A percentile compares a stretch with the other conserved stretches of the same genome.
Evolutionary conservation across 2,797 vertebrate genomes (phyloP).

Genomic region (Nyctalus aviator): DNA sequence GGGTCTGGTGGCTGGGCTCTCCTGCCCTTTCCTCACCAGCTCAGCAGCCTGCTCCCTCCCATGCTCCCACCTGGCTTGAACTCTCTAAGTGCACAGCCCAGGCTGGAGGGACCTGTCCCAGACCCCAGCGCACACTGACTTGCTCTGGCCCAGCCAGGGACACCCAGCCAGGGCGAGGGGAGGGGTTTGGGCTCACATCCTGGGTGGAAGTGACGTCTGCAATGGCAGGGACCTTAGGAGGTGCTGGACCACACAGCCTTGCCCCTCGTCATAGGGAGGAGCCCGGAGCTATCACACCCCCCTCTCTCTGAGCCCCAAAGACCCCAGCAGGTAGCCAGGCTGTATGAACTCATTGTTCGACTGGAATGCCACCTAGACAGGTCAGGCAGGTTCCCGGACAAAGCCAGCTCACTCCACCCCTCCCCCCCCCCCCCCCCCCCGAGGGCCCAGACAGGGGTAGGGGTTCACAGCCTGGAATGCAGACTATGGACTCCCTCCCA

Average conservation of each 20-base stretch:
- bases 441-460: background rate
- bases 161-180: background rate
- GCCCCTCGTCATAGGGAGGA: background rate
- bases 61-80: background rate
- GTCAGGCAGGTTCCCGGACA: constrained; percentile 74
- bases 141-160: background rate
- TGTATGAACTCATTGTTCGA: background rate
- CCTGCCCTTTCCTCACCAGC: background rate
- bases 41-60: background rate
- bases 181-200: background rate
- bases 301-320: background rate
- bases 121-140: background rate
- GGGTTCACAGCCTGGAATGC: background rate
- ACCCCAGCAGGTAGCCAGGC: background rate
- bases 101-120: background rate
- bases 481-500: background rate
- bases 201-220: background rate
- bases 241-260: background rate
- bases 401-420: background rate
- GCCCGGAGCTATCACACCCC: background rate
- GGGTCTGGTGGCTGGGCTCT: background rate
- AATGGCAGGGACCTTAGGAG: background rate
- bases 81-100: background rate
- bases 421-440: background rate
- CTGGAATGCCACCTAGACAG: constrained; percentile 78